Evolutionary conservation across 2,888 invertebrate genomes (phyloP).

Genomic region (Lymantria dispar): DNA sequence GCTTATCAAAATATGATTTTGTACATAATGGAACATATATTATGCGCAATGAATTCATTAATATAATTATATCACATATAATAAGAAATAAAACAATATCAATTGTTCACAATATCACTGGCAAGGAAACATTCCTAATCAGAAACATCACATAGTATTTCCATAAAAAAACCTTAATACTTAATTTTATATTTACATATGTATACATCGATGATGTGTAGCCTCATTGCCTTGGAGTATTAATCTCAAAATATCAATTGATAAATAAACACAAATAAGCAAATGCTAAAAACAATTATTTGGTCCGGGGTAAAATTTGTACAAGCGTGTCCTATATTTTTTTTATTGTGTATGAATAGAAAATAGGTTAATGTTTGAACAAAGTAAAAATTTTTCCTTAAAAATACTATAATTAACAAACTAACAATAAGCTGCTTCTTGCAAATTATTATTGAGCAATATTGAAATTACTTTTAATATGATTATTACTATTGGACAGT

Average conservation of each 20-base stretch:
- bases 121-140: slow-evolving; percentile 45
- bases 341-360: too few relatives aligned
- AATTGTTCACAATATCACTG: slow-evolving; percentile 52
- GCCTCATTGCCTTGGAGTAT: slow-evolving; percentile 31
- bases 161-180: background rate
- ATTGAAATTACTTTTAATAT: too few relatives aligned
- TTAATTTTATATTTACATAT: background rate
- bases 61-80: slow-evolving; percentile 24
- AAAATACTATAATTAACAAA: too few relatives aligned
- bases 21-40: slow-evolving; percentile 24
- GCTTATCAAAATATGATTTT: slow-evolving; percentile 15
- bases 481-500: too few relatives aligned
- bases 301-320: slow-evolving; percentile 13
- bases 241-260: slow-evolving; percentile 22
- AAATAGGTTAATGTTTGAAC: too few relatives aligned
- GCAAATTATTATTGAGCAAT: too few relatives aligned
- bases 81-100: slow-evolving; percentile 25
- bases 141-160: slow-evolving; percentile 22
- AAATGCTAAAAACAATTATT: slow-evolving; percentile 6
- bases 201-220: slow-evolving; percentile 4
- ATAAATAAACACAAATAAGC: slow-evolving; percentile 6
- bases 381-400: too few relatives aligned
- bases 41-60: slow-evolving; percentile 16
- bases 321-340: background rate
- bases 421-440: too few relatives aligned